Conservation (phyloP, 2,113 vertebrate genomes). For the Podarcis muralis region DNA sequence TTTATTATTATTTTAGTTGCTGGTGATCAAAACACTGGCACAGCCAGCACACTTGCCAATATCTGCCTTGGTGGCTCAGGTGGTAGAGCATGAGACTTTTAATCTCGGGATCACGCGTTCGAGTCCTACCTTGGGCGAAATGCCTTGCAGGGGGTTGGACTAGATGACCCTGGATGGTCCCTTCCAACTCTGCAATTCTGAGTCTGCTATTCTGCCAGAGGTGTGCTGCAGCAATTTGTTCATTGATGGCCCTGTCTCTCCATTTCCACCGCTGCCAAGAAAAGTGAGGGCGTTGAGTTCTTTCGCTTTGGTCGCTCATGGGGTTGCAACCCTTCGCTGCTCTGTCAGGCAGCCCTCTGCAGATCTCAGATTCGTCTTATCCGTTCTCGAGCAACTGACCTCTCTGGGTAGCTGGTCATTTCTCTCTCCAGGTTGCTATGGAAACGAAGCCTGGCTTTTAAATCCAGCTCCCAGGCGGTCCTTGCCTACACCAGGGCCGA, state of each 20-base stretch:
- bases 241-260: neutral
- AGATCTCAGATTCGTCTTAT: neutral
- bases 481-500: neutral
- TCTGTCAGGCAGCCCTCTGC: neutral
- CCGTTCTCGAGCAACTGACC: neutral
- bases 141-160: too few relatives aligned
- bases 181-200: too few relatives aligned
- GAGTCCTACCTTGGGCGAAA: too few relatives aligned
- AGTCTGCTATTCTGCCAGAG: too few relatives aligned
- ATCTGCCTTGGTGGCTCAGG: too few relatives aligned
- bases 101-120: too few relatives aligned
- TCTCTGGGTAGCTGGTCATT: neutral
- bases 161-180: too few relatives aligned
- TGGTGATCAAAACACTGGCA: neutral
- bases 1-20: too few relatives aligned
- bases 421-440: neutral
- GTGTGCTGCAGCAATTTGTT: neutral
- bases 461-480: neutral
- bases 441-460: neutral
- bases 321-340: neutral
- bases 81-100: too few relatives aligned
- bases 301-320: neutral
- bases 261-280: neutral
- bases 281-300: neutral
- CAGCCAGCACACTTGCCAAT: neutral